A percentile compares a stretch with the other conserved stretches of the same genome.
phyloP scores from a whole-genome alignment of 2,113 vertebrate genomes.

The Cyanistes caeruleus region DNA sequence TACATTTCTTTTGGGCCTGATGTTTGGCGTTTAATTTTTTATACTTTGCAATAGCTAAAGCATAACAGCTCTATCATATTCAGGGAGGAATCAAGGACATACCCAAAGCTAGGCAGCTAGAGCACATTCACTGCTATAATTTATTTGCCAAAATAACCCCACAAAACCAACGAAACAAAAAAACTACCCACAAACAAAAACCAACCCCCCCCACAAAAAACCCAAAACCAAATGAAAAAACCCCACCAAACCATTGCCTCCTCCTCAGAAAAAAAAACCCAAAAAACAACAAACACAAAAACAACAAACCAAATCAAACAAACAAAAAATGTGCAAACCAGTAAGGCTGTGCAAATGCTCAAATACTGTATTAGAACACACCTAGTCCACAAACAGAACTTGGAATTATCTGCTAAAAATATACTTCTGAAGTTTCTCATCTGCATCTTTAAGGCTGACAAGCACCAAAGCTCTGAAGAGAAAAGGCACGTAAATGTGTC shows the following conservation, averaged over 20 bases:
- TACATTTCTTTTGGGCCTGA: neutral
- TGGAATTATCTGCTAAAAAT: neutral
- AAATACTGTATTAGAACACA: neutral
- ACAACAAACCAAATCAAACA: neutral
- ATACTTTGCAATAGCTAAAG: neutral
- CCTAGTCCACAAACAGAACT: neutral
- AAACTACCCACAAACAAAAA: no score
- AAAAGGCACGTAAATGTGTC: neutral
- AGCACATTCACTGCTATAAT: neutral
- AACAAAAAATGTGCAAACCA: neutral
- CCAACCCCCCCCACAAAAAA: neutral
- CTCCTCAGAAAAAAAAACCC: neutral
- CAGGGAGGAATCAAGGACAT: neutral
- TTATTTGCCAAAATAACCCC: neutral
- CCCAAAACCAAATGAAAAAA: fast-evolving
- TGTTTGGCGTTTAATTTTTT: neutral
- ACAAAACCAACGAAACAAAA: neutral
- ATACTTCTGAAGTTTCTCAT: neutral
- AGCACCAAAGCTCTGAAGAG: neutral
- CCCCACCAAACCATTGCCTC: neutral
- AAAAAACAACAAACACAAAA: neutral
- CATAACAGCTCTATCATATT: neutral
- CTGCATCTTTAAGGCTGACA: neutral
- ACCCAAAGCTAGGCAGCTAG: neutral
- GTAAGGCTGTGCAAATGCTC: neutral